phyloP scores from a whole-genome alignment of 2,113 vertebrate genomes.

The Trachemys scripta region DNA sequence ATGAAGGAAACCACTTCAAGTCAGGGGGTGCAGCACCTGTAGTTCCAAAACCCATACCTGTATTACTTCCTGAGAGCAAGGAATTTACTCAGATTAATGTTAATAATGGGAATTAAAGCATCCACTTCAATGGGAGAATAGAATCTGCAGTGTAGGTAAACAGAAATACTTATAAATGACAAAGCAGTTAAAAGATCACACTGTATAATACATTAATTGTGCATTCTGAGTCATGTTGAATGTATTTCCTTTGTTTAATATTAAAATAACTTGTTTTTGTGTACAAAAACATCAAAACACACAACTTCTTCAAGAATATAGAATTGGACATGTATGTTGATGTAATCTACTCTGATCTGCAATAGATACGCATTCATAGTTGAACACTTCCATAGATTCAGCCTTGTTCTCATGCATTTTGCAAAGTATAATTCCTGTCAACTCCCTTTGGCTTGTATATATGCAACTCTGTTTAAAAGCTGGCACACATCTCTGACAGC shows the following conservation, averaged over 20 bases:
- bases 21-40: no score
- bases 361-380: not conserved
- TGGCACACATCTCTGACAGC: conserved; percentile 66
- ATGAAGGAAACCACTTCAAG: no score
- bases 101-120: not conserved
- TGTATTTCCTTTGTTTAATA: not conserved
- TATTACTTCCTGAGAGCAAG: not conserved
- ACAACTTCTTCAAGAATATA: not conserved
- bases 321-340: not conserved
- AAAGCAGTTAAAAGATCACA: not conserved
- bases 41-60: not conserved
- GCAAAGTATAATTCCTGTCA: not conserved
- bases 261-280: not conserved
- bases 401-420: conserved; percentile 38
- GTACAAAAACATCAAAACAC: not conserved
- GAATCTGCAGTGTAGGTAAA: not conserved
- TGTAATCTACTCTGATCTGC: conserved; percentile 7
- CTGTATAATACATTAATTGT: not conserved
- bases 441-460: conserved; percentile 43
- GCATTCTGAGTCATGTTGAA: not conserved
- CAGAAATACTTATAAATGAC: not conserved
- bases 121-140: not conserved
- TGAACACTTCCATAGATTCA: not conserved
- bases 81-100: not conserved
- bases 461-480: conserved; percentile 14